Base-by-base conservation (phyloP, 2,113 vertebrate genomes). In the Phrynocephalus versicolor region DNA sequence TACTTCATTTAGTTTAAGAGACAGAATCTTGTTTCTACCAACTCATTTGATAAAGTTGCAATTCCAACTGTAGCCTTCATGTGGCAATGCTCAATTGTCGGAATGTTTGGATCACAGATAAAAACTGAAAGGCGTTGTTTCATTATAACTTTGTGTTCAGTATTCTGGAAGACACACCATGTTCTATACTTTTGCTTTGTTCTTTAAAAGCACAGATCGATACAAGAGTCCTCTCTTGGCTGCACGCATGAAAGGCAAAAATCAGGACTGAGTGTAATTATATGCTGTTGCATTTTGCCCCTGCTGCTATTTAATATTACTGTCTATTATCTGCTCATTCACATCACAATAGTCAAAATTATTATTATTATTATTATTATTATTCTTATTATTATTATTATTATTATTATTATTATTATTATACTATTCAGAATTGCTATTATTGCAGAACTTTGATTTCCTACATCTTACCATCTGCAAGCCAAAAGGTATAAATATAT, bases 381-480 rank as follows among this genome's bases (percentile, higher is more conserved):
- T n/a, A n/a, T n/a, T n/a, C n/a, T n/a, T n/a, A n/a, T n/a, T n/a
- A n/a, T n/a, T n/a, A n/a, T n/a, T n/a, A n/a, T n/a, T n/a, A n/a
- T n/a, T n/a, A n/a, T n/a, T n/a, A n/a, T n/a, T n/a, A n/a, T n/a
- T n/a, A n/a, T n/a, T n/a, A n/a, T n/a, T n/a, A 74, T 83, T 73
- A 88, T 79, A 92, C 74, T 0, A 82, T 81, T 87, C 65, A 89
- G 79, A 89, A 90, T 82, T 74, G 82, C n/a, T 88, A 84, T 58
- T 25, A 45, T 87, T 89, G 76, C 76, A 79, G 45, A 75, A 91
- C 85, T 90, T 81, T 82, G 77, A 87, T 80, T 82, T 78, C 64
- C 27, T 23, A 13, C 67, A 65, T 72, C 27, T 77, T 58, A 27
- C 82, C 76, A 91, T 72, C 57, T 89, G 73, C 72, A 80, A 83